These are phyloP conservation scores for Lepidotrigona ventralis DNA, from an alignment of 1,140 invertebrate species.

Conservation along the genomic window DNA sequence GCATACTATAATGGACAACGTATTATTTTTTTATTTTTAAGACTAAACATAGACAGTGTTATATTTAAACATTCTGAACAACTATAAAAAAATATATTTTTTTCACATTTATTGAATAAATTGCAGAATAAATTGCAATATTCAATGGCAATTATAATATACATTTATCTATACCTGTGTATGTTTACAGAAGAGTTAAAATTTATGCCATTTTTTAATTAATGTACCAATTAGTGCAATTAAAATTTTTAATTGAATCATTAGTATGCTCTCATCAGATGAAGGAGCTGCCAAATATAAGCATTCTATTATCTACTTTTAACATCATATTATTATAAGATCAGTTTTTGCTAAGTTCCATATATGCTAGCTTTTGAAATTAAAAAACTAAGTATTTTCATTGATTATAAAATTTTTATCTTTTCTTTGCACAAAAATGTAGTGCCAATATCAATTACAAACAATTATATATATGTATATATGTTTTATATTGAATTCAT, in stretches of 20 bases:
- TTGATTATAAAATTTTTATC: slow-evolving; percentile 22
- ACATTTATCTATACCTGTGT: slow-evolving; percentile 7
- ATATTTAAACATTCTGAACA: slow-evolving; percentile 33
- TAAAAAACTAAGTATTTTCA: slow-evolving; percentile 6
- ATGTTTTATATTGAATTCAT: slow-evolving; percentile 18
- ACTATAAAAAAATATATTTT: slow-evolving; percentile 42
- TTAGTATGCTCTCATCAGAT: slow-evolving; percentile 36
- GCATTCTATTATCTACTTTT: slow-evolving; percentile 28
- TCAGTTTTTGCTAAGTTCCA: slow-evolving; percentile 58
- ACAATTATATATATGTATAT: slow-evolving; percentile 21
- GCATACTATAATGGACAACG: slow-evolving; percentile 16
- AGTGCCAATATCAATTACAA: slow-evolving; percentile 52
- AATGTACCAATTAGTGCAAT: slow-evolving; percentile 22
- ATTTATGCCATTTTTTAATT: not conserved
- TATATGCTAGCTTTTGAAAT: slow-evolving; percentile 6
- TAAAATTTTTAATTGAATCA: slow-evolving; percentile 27
- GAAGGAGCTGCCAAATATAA: slow-evolving; percentile 47
- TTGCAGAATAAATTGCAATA: slow-evolving; percentile 54
- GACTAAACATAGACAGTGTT: slow-evolving; percentile 34
- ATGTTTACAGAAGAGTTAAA: not conserved
- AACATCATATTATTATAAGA: slow-evolving; percentile 35
- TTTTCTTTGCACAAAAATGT: slow-evolving; percentile 42
- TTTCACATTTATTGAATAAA: slow-evolving; percentile 32
- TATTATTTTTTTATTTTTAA: slow-evolving; percentile 52
- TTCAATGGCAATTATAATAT: slow-evolving; percentile 35